These are phyloP conservation scores for Myotis pilosus DNA, from an alignment of 2,797 vertebrate genomes.

Conservation along the genomic window DNA sequence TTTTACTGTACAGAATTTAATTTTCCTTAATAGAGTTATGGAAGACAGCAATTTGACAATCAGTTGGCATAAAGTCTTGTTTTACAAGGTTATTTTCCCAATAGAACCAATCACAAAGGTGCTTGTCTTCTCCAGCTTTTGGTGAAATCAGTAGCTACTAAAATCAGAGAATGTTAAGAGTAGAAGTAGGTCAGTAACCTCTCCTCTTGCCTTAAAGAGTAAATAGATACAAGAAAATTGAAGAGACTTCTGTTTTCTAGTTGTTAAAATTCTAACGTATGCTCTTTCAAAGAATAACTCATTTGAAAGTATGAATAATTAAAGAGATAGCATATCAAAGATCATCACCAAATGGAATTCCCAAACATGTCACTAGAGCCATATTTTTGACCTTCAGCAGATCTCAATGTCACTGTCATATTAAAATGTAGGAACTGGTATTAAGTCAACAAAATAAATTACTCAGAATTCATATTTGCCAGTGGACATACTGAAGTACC, in stretches of 20 bases:
- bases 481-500: not conserved
- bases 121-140: not conserved
- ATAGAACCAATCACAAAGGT: not conserved
- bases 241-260: not conserved
- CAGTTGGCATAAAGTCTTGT: not conserved
- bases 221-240: not conserved
- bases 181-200: not conserved
- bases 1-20: not conserved
- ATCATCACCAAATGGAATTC: not conserved
- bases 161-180: not conserved
- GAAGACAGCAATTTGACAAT: not conserved
- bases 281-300: not conserved
- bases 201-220: not conserved
- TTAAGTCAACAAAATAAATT: not conserved
- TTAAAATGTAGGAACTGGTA: not conserved
- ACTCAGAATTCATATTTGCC: not conserved
- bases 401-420: not conserved
- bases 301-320: not conserved
- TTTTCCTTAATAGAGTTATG: not conserved
- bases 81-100: conserved; percentile 19
- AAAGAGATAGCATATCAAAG: not conserved
- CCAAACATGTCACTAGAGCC: not conserved
- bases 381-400: not conserved
- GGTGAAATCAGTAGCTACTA: not conserved
- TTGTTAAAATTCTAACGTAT: not conserved